These are phyloP conservation scores for Isaurus tuberculatus DNA, from an alignment of 92 coral and sea anemone genomes.

Conservation along the genomic window DNA sequence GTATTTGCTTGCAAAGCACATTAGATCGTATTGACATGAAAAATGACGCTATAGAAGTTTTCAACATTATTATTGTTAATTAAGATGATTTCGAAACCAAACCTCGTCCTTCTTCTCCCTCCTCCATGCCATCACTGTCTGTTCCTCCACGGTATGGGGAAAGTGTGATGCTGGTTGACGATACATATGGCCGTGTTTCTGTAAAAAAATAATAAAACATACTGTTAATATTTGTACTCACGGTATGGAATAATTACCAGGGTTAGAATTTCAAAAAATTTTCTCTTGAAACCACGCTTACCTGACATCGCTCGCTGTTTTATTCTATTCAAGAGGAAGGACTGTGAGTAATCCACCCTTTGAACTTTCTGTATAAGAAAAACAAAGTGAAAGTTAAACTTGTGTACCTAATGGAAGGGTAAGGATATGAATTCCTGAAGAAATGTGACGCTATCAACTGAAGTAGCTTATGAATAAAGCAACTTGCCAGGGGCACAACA, in stretches of 20 bases:
- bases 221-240: background rate
- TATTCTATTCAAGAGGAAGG: slow-evolving; percentile 29
- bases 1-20: no score
- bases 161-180: slow-evolving; percentile 39
- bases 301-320: slow-evolving; percentile 20
- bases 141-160: slow-evolving; percentile 40
- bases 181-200: background rate
- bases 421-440: background rate
- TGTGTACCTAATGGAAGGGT: no score
- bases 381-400: background rate
- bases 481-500: no score
- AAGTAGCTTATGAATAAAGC: background rate
- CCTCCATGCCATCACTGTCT: slow-evolving; percentile 41
- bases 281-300: background rate
- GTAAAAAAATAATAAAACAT: background rate
- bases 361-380: slow-evolving; percentile 14
- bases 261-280: no score
- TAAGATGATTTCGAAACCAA: no score
- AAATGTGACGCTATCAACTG: background rate
- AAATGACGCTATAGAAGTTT: no score
- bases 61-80: no score
- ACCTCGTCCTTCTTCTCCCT: slow-evolving; percentile 39
- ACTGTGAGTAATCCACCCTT: slow-evolving; percentile 30
- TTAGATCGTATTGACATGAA: no score
- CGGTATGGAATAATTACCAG: no score